Evolutionary conservation across 2,113 vertebrate genomes (phyloP), one percentile per base, ranked within the genome.

Genomic region (Odocoileus virginianus): DNA sequence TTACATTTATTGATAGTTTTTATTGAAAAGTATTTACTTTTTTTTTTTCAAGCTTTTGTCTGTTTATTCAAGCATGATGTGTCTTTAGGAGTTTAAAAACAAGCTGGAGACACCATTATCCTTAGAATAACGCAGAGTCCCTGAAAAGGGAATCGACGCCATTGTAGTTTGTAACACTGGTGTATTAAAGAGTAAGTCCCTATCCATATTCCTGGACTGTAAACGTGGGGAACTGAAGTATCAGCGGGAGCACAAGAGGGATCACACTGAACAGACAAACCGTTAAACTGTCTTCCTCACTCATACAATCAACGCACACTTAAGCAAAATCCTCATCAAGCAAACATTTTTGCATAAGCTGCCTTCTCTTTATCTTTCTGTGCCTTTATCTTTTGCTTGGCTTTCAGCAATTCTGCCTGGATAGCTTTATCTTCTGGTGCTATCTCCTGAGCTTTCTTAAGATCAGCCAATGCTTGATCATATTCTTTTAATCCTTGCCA

Each of bases 311-410:
- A 98, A 93, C 94, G 96, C 96, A 94, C 94, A 74, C 95, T 94
- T 95, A 52, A 88, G 27, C 50, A 88, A 82, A 95, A 81, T 43
- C 58, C 21, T 99, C 45, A n/a, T 74, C 98, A 99, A 13, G 99
- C 99, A 98, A 99, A 99, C 99, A 99, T 99, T 98, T 99, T 99
- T 98, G 99, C 99, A 85, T 99, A 99, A 96, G 99, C 99, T 94
- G 99, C 99, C 98, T 99, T 99, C 95, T 99, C 99, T 97, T 99
- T 99, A 97, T 99, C 99, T 97, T 99, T 99, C 94, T 99, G 99
- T 96, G 99, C 99, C 98, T 99, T 99, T 98, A 99, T 99, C 97
- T 99, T 99, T 58, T 99, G 99, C 90, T 99, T 99, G 89, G 99
- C 99, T 98, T 98, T 99, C 97, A 99, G 99, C 97, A 99, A 98